Conservation (phyloP, 2,113 vertebrate genomes). For the Dicentrarchus labrax region DNA sequence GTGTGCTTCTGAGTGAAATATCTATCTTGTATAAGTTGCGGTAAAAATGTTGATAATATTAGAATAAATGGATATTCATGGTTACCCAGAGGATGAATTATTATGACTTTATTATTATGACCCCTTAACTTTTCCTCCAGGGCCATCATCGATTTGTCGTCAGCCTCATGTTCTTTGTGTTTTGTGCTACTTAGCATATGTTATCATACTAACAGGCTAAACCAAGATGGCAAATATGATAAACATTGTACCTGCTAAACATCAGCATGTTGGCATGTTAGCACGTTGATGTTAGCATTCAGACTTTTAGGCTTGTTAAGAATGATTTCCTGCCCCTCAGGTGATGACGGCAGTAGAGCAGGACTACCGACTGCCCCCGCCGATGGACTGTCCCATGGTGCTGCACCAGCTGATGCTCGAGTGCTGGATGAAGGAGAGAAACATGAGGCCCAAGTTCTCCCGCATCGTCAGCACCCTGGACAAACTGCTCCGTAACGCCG, state of each 20-base stretch:
- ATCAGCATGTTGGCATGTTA: neutral
- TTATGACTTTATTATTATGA: neutral
- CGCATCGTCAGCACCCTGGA: conserved; percentile 98
- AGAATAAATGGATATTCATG: neutral
- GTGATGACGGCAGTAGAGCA: conserved; percentile 99
- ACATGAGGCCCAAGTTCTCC: conserved; percentile 96
- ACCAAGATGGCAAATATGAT: neutral
- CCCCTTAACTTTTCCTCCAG: neutral
- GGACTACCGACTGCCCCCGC: conserved; percentile 96
- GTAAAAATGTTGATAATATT: too few relatives aligned
- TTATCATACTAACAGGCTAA: conserved; percentile 1
- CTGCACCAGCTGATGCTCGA: conserved; percentile 99
- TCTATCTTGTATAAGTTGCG: neutral
- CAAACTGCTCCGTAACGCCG: conserved; percentile 97
- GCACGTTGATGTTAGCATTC: neutral
- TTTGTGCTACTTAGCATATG: neutral
- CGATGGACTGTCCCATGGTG: conserved; percentile 98
- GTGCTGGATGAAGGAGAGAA: conserved; percentile 98
- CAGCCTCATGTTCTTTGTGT: neutral
- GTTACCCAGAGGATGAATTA: neutral
- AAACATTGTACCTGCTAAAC: neutral
- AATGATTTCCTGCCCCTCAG: conserved; percentile 74
- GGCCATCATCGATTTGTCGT: neutral
- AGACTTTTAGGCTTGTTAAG: neutral
- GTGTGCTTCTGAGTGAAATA: neutral